Evolutionary conservation across 2,888 invertebrate species (phyloP).

Genomic region (Agonum fuliginosum): DNA sequence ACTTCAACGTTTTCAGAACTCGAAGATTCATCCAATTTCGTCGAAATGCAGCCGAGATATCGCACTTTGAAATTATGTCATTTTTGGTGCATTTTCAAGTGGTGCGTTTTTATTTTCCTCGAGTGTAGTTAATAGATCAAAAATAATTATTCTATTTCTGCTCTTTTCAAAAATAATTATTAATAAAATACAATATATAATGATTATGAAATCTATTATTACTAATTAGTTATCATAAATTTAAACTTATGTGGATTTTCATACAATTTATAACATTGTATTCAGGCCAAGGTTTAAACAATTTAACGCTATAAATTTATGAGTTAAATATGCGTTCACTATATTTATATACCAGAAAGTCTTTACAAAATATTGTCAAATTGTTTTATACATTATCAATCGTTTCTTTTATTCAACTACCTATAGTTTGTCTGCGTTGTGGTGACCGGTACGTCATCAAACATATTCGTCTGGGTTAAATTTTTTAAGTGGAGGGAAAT

Average conservation of each 20-base stretch:
- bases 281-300: constrained; percentile 26
- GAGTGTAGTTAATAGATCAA: no score
- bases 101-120: no score
- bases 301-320: constrained; percentile 20
- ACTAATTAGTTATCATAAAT: neutral
- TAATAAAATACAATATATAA: neutral
- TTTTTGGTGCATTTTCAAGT: no score
- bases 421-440: no score
- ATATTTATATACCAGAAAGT: constrained; percentile 5
- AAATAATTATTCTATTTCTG: no score
- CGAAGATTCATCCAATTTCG: no score
- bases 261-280: neutral
- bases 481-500: no score
- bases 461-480: no score
- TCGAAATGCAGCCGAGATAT: no score
- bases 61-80: no score
- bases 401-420: neutral
- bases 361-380: neutral
- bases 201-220: constrained; percentile 6
- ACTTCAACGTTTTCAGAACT: no score
- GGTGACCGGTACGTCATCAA: no score
- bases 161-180: neutral
- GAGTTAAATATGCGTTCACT: constrained; percentile 7
- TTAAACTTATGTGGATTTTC: neutral
- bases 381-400: neutral